These are phyloP conservation scores for Eueides isabella DNA, from an alignment of 1,140 invertebrate genomes.

Conservation along the genomic window DNA sequence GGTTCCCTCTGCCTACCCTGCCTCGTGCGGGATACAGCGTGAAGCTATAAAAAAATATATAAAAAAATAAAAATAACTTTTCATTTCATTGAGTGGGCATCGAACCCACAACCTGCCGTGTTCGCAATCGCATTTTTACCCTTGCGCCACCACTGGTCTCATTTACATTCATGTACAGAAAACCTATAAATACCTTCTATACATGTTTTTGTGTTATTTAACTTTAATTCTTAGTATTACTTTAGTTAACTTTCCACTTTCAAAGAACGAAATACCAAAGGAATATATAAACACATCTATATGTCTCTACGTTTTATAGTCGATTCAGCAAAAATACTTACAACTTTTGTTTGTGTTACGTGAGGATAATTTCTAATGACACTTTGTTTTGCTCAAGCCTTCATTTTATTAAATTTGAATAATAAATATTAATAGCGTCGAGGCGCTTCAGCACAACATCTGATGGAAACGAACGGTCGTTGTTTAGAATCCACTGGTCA, in stretches of 20 bases:
- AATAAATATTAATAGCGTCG: not conserved
- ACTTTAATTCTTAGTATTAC: not conserved
- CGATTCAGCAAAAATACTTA: not conserved
- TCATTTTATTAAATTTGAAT: not conserved
- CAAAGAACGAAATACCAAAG: not conserved
- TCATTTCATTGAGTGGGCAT: too few species aligned
- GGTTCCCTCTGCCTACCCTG: too few species aligned
- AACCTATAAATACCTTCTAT: not conserved
- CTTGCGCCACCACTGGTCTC: too few species aligned
- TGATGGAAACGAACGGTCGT: not conserved
- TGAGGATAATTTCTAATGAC: not conserved
- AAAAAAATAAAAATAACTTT: too few species aligned
- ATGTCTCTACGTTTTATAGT: constrained; percentile 1
- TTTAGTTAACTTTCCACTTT: not conserved
- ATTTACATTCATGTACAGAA: too few species aligned
- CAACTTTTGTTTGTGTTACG: not conserved
- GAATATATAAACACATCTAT: not conserved
- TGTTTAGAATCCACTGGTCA: not conserved
- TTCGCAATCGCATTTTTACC: too few species aligned
- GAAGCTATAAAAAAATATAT: too few species aligned
- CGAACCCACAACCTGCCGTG: too few species aligned
- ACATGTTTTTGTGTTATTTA: not conserved
- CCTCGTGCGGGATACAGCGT: too few species aligned
- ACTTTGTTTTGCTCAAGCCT: not conserved
- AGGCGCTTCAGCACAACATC: not conserved